Conservation (phyloP, 1,140 invertebrate species). For the Drosophila obscura region DNA sequence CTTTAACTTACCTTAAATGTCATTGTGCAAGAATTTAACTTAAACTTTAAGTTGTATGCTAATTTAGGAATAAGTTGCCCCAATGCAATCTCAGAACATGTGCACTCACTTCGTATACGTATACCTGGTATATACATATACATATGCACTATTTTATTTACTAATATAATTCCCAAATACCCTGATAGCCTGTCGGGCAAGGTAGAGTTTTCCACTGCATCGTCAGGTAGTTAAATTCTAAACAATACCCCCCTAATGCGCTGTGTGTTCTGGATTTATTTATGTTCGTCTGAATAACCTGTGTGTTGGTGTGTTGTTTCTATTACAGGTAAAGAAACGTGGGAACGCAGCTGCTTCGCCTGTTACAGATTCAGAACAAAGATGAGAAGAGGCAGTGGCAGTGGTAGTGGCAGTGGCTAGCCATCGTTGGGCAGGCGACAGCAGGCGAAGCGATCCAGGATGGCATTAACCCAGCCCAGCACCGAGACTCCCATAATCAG, state of each 20-base stretch:
- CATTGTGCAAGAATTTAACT: slow-evolving; percentile 1
- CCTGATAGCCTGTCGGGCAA: neutral
- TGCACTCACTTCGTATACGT: no score
- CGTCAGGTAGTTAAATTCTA: slow-evolving; percentile 52
- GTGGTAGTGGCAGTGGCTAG: neutral
- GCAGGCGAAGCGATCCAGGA: slow-evolving; percentile 53
- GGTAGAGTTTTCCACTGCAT: slow-evolving; percentile 64
- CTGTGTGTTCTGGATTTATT: slow-evolving; percentile 33
- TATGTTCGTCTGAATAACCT: slow-evolving; percentile 21
- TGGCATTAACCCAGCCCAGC: slow-evolving; percentile 51
- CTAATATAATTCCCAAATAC: neutral
- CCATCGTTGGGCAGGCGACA: slow-evolving; percentile 26
- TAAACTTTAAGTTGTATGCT: neutral
- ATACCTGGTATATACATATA: no score
- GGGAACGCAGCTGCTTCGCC: slow-evolving; percentile 38
- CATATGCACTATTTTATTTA: neutral
- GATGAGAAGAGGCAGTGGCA: neutral
- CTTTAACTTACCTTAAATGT: slow-evolving; percentile 3
- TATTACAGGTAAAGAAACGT: slow-evolving; percentile 53
- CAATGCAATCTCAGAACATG: no score
- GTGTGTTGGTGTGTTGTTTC: slow-evolving; percentile 1
- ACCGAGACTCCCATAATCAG: slow-evolving; percentile 67
- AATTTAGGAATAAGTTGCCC: slow-evolving; percentile 7
- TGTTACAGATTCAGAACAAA: neutral
- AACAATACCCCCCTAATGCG: slow-evolving; percentile 19